A percentile compares a stretch with the other conserved stretches of the same genome.
phyloP scores from a whole-genome alignment of 1,140 invertebrate species.

The Drosophila truncata region DNA sequence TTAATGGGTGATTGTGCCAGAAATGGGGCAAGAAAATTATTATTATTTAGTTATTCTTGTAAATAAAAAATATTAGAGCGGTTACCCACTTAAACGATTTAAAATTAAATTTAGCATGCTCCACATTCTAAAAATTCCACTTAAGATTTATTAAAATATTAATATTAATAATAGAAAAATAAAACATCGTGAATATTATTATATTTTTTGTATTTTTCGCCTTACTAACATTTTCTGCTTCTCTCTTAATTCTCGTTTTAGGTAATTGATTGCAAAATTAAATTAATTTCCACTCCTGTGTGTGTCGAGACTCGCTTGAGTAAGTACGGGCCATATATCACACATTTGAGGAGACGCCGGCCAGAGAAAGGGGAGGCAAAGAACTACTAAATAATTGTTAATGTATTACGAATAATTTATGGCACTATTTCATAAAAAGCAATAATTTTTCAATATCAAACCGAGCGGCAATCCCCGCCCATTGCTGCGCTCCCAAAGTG shows the following conservation, averaged over 20 bases:
- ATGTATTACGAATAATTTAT: constrained; percentile 84
- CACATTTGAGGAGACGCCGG: constrained; percentile 66
- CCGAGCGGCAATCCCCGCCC: constrained; percentile 67
- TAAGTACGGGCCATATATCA: constrained; percentile 77
- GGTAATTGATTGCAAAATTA: constrained; percentile 76
- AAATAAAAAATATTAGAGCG: background rate
- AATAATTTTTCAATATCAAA: constrained; percentile 84
- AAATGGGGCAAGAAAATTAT: background rate
- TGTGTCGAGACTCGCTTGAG: constrained; percentile 57
- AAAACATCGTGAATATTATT: background rate
- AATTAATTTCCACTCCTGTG: constrained; percentile 66
- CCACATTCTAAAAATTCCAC: too few relatives aligned
- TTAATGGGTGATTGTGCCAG: background rate
- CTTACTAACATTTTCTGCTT: constrained; percentile 3
- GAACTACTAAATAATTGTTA: constrained; percentile 83
- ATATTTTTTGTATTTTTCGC: constrained; percentile 3
- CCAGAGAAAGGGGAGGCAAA: constrained; percentile 50
- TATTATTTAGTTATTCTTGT: background rate
- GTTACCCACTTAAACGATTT: too few relatives aligned
- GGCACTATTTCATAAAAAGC: constrained; percentile 83
- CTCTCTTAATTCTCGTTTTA: constrained; percentile 54
- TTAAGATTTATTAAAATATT: background rate
- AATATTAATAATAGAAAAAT: background rate
- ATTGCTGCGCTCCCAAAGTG: constrained; percentile 21
- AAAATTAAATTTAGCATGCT: background rate